phyloP scores from a whole-genome alignment of 1,140 invertebrate genomes.

The Drosophila sucinea region DNA sequence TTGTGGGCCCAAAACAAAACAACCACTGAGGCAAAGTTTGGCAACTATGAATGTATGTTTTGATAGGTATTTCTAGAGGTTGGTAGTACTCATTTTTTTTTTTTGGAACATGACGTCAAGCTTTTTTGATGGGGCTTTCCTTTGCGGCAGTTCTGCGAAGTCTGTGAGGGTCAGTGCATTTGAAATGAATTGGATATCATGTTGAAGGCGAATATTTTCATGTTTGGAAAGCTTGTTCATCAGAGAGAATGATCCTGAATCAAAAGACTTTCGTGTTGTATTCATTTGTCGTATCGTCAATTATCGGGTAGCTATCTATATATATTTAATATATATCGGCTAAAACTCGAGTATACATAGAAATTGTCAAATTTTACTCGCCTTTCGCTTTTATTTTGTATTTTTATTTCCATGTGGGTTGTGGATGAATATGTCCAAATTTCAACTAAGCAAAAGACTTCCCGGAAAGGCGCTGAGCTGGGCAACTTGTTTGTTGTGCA shows the following conservation, averaged over 20 bases:
- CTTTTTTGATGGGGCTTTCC: neutral
- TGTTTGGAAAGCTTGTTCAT: too few species aligned
- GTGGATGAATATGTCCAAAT: slow-evolving; percentile 46
- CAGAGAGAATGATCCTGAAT: too few species aligned
- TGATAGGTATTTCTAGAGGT: slow-evolving; percentile 1
- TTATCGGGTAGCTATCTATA: too few species aligned
- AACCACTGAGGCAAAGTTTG: slow-evolving; percentile 47
- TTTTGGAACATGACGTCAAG: neutral
- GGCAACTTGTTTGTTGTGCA: slow-evolving; percentile 50
- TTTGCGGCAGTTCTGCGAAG: neutral
- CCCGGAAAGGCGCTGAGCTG: slow-evolving; percentile 58
- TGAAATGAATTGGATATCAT: neutral
- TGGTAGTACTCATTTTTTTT: neutral
- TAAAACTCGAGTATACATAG: neutral
- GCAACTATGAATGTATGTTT: slow-evolving; percentile 36
- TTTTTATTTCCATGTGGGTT: slow-evolving; percentile 47
- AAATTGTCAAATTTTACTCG: slow-evolving; percentile 51
- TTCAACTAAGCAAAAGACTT: slow-evolving; percentile 51
- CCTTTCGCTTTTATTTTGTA: slow-evolving; percentile 10
- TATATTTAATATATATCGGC: too few species aligned
- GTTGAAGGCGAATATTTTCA: too few species aligned
- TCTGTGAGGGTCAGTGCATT: neutral
- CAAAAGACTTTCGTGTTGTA: too few species aligned
- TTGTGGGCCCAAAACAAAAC: slow-evolving; percentile 73
- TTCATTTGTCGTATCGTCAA: too few species aligned